Evolutionary conservation across 1,140 invertebrate genomes (phyloP).

Genomic region (Papilio helenus): DNA sequence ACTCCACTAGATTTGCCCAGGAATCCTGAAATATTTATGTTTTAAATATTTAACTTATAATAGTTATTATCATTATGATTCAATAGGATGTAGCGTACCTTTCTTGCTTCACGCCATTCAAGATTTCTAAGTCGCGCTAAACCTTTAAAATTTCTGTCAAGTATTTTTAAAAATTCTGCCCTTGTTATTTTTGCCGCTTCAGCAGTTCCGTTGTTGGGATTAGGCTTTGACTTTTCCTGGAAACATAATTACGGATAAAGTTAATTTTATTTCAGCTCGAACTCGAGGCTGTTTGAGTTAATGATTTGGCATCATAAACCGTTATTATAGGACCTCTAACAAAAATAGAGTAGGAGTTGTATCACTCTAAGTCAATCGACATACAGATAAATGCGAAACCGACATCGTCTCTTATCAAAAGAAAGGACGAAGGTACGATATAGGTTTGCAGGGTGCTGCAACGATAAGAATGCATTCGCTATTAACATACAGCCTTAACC

Average conservation of each 20-base stretch:
- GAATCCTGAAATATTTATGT: slow-evolving; percentile 67
- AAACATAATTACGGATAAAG: background rate
- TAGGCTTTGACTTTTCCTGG: slow-evolving; percentile 42
- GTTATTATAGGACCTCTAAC: background rate
- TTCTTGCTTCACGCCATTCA: slow-evolving; percentile 76
- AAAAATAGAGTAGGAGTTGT: background rate
- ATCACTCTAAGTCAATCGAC: background rate
- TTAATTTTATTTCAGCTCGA: background rate
- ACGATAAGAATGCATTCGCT: too few species aligned
- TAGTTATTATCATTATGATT: too few species aligned
- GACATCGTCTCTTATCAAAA: too few species aligned
- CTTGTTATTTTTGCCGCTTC: slow-evolving; percentile 75
- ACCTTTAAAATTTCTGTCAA: slow-evolving; percentile 79
- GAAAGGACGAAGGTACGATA: too few species aligned
- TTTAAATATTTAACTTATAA: slow-evolving; percentile 9
- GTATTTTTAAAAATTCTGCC: slow-evolving; percentile 74
- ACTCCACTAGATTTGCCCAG: slow-evolving; percentile 61
- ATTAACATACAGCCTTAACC: background rate
- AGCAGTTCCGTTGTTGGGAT: slow-evolving; percentile 62
- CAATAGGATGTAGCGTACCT: slow-evolving; percentile 50
- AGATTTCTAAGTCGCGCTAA: slow-evolving; percentile 73
- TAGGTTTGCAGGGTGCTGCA: too few species aligned
- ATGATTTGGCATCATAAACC: background rate
- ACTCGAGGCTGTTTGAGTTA: background rate
- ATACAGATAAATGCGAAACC: too few species aligned